Percentiles rank a stretch among this genome's conserved stretches.
Evolutionary conservation across 1,140 invertebrate species (phyloP).

Genomic region (Ladona fulva): DNA sequence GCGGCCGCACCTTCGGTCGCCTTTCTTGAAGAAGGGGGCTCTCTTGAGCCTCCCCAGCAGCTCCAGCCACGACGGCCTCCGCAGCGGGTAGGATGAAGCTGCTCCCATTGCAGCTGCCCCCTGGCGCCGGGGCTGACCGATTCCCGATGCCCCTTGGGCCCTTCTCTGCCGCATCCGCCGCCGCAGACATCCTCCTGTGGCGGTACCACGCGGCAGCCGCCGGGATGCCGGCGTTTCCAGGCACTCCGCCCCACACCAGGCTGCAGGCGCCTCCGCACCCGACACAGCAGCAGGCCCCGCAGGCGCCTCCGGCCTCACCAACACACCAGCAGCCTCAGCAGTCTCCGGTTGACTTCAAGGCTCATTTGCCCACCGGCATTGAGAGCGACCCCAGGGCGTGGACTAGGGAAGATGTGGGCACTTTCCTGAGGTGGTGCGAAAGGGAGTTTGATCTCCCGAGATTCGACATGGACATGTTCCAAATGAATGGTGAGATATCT

Average conservation of each 20-base stretch:
- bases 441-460: constrained; percentile 85
- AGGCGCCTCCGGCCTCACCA: neutral
- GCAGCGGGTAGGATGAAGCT: constrained; percentile 2
- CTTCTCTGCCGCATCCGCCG: neutral
- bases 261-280: neutral
- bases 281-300: neutral
- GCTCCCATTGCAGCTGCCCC: constrained; percentile 10
- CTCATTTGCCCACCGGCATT: constrained; percentile 66
- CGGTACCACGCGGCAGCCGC: neutral
- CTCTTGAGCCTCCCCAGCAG: neutral
- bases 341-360: constrained; percentile 57
- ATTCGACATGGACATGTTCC: constrained; percentile 88
- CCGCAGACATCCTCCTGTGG: neutral
- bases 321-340: constrained; percentile 43
- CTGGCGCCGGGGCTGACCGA: neutral
- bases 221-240: neutral
- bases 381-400: constrained; percentile 81
- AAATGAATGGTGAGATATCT: constrained; percentile 78
- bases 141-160: constrained; percentile 1
- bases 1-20: neutral
- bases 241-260: neutral
- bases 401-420: constrained; percentile 79
- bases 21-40: neutral
- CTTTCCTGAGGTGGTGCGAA: constrained; percentile 86
- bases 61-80: neutral